Base-by-base conservation (phyloP, 2,888 invertebrate species). In the Lordiphosa fenestrarum region DNA sequence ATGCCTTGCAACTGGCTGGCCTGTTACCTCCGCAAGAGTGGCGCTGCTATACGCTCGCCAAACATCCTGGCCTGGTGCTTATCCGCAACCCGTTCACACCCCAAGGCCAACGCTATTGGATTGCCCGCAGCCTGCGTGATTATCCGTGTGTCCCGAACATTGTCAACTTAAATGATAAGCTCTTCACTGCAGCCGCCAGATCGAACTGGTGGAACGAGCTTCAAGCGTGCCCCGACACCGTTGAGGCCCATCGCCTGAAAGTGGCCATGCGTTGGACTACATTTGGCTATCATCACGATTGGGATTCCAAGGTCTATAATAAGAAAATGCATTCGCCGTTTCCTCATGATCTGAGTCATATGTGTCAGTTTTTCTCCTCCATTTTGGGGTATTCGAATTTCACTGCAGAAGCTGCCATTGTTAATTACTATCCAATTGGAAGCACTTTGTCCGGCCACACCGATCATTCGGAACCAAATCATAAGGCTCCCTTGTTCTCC, bases 211-310 rank as follows among this genome's bases (percentile, higher is more conserved):
- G 69, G 89, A 90, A 67, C 91, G 92, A 85, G 88, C 90, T 86
- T 81, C 85, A 90, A 25, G 53, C 70, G 1, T 77, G 78, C 21
- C 15, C 30, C 2, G 73, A 87, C 38, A 67, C 65, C 21, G 64
- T 71, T 19, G 68, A 72, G 6, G 56, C 50, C 2, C 69, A 73
- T 72, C 89, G 88, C 3, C 72, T 88, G 82, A 88, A 81, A 74
- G 86, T 70, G 61, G 91, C 72, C 59, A 89, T 99, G 74, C 91
- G 99, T 76, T 99, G 99, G 99, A 93, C 95, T 1, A 99, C 99
- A 0, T 90, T 99, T 35, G 99, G 99, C 10, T 98, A 98, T 88
- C 99, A 99, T 90, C 98, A 99, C 89, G 94, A 99, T 88, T 99
- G 99, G 99, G 94, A 97, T 83, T 95, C 96, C 52, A 99, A 99